Conservation (phyloP, 2,113 vertebrate genomes). For the Microcebus murinus region DNA sequence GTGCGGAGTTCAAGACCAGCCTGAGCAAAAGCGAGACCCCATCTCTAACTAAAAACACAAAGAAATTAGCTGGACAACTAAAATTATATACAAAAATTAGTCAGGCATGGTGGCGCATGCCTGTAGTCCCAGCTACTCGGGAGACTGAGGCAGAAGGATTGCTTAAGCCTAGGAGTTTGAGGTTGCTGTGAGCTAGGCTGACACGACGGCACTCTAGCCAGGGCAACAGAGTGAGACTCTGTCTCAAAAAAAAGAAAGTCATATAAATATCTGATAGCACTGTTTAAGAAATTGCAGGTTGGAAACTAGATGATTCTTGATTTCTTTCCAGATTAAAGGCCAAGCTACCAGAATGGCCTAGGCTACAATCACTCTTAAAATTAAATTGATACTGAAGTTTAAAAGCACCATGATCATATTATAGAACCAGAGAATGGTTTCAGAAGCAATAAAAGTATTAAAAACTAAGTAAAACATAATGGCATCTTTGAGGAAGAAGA, state of each 20-base stretch:
- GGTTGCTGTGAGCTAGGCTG: too few relatives aligned
- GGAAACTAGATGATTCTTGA: neutral
- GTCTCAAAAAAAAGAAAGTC: neutral
- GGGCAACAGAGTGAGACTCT: too few relatives aligned
- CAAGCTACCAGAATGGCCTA: neutral
- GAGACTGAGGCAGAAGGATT: too few relatives aligned
- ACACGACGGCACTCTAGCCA: too few relatives aligned
- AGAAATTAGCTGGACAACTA: too few relatives aligned
- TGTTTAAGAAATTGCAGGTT: neutral
- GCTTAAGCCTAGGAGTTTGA: too few relatives aligned
- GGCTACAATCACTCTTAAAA: neutral
- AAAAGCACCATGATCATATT: neutral
- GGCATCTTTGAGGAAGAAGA: neutral
- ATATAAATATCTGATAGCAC: neutral
- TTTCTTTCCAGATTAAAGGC: neutral
- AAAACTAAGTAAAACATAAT: neutral
- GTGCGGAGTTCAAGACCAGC: too few relatives aligned
- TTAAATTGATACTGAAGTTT: neutral
- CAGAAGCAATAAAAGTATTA: neutral
- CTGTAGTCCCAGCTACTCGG: too few relatives aligned
- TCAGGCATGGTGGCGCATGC: too few relatives aligned
- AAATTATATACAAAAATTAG: too few relatives aligned
- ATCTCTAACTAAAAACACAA: too few relatives aligned
- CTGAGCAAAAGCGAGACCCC: too few relatives aligned
- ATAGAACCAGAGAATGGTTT: neutral